Base-by-base conservation (phyloP, 2,797 vertebrate genomes). In the Cetoscarus ocellatus region DNA sequence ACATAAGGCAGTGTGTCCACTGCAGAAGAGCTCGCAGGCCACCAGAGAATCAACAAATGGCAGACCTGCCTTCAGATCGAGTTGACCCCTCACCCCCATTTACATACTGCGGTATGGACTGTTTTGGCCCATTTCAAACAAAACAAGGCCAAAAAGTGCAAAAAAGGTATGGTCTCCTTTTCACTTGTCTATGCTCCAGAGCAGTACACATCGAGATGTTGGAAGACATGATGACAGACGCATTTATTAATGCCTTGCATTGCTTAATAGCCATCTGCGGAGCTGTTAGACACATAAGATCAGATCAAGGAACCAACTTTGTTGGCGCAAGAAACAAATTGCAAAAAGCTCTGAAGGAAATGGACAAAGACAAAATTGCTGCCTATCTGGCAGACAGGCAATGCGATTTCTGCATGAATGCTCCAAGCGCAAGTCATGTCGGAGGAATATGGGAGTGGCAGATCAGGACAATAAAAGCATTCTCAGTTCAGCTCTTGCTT, bases 211-310 rank as follows among this genome's bases (percentile, higher is more conserved):
- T 45, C 15, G 44, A 45, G 8, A 45, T 45, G 44, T 45, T 45
- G 12, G 44, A 45, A 18, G n/a, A 45, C 15, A 12, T 45, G 13
- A 45, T 14, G 13, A 45, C 44, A 4, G 44, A 45, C 15, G 44
- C 44, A 13, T 45, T 45, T 15, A 14, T 45, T 6, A 45, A 45
- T 45, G 44, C 44, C 5, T 15, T 45, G 13, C 14, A 14, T 14
- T 45, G 44, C 44, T 45, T 45, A 3, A 45, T 45, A 45, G 44
- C 44, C 14, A 45, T 49, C n/a, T 17, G 47, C 17, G 47, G 47
- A 66, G 15, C 55, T 7, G 70, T 66, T 15, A 59, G 70, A 73
- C 70, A 73, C 19, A 73, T 73, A 17, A 5, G 62, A 67, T 73
- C 45, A 3, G 61, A 73, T 27, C 44, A 45, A 45, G 44, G 44